Evolutionary conservation across 2,888 invertebrate species (phyloP).

Genomic region (Cenopis cana): DNA sequence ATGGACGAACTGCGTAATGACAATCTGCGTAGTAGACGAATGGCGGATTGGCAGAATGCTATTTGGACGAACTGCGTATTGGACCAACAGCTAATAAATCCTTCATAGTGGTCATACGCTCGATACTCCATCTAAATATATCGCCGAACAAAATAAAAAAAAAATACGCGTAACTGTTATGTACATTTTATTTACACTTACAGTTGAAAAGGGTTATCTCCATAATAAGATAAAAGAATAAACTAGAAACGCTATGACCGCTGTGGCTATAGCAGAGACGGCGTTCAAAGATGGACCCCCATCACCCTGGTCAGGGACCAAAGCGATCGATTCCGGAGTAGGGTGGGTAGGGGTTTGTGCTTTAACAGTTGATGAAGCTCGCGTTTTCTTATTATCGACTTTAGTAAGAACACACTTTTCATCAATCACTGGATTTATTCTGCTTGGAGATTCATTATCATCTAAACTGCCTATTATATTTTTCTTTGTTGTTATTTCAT

Average conservation of each 20-base stretch:
- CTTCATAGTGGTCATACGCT: conserved; percentile 16
- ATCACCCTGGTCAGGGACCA: background rate
- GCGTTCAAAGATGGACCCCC: background rate
- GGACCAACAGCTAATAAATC: too few relatives aligned
- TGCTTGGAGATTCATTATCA: background rate
- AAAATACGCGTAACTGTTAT: background rate
- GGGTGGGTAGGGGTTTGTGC: too few relatives aligned
- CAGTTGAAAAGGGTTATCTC: background rate
- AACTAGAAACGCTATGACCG: background rate
- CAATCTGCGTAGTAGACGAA: too few relatives aligned
- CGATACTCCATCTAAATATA: conserved; percentile 4
- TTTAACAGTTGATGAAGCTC: background rate
- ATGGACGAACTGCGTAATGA: too few relatives aligned
- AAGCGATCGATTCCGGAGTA: background rate
- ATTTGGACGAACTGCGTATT: too few relatives aligned
- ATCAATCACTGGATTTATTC: conserved; percentile 2
- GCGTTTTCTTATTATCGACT: background rate
- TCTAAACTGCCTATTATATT: background rate
- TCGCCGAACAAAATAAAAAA: background rate
- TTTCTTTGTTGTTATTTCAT: background rate
- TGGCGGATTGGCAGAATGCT: too few relatives aligned
- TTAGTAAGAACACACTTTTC: background rate
- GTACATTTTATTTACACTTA: conserved; percentile 19
- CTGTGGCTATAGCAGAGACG: background rate
- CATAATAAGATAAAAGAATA: background rate